These are phyloP conservation scores for Malthinus flaveolus DNA, from an alignment of 2,888 invertebrate species.

Conservation along the genomic window DNA sequence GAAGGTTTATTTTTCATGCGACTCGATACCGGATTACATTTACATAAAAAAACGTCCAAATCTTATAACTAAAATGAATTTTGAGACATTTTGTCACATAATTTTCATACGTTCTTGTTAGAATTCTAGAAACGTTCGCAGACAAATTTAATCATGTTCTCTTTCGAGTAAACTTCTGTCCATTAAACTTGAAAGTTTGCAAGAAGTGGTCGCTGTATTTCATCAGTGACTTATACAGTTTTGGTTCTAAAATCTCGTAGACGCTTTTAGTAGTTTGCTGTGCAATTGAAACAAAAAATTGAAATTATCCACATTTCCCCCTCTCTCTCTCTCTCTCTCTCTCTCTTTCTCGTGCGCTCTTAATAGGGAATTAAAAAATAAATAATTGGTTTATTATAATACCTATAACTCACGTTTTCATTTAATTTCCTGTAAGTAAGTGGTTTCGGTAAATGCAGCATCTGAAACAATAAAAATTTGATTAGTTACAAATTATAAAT, in stretches of 20 bases:
- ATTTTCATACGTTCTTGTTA: slow-evolving; percentile 23
- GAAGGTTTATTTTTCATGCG: no score
- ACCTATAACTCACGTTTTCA: no score
- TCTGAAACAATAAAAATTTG: slow-evolving; percentile 7
- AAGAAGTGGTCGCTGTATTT: slow-evolving; percentile 29
- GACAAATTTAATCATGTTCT: slow-evolving; percentile 30
- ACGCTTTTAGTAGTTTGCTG: no score
- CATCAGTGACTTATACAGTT: slow-evolving; percentile 21
- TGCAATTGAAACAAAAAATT: no score
- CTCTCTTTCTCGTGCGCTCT: no score
- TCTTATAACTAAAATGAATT: no score
- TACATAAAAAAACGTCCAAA: no score
- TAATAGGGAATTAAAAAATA: no score
- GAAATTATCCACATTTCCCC: no score
- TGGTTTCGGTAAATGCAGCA: not conserved
- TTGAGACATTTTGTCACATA: slow-evolving; percentile 7
- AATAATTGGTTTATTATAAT: no score
- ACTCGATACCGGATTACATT: no score
- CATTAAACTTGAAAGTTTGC: slow-evolving; percentile 28
- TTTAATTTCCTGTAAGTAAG: not conserved
- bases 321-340: no score
- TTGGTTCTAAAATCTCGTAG: not conserved
- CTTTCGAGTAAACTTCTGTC: slow-evolving; percentile 29
- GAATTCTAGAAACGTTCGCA: slow-evolving; percentile 26
- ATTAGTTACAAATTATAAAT: not conserved